Evolutionary conservation across 1,140 invertebrate species (phyloP), one percentile per base, ranked within the genome.

Genomic region (Dreissena rostriformis): DNA sequence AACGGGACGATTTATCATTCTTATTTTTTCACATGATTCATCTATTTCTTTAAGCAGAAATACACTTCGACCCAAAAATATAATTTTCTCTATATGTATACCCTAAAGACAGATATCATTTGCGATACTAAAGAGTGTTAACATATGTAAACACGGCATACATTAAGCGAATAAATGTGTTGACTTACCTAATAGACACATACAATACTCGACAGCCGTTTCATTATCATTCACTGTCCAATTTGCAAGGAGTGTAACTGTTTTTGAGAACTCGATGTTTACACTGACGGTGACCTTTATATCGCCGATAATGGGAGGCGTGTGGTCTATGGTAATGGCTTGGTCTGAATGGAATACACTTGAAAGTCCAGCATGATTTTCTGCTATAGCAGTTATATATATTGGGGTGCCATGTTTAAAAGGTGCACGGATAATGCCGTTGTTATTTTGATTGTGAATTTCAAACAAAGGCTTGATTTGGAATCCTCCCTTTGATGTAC

Each of bases 401-500:
- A 87, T 19, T 24, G 74, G 53, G 14, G 61, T 53, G 11, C 52
- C 74, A 72, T 87, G 78, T 24, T 67, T 65, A 22, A 68, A 22
- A 53, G 85, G 55, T 12, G 73, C 61, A 15, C 79, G 52, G 19
- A 86, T 28, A 8, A 77, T 49, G 5, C 70, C 68, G 53, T 73
- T 79, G 26, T 49, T 53, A n/a, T n/a, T 61, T 26, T 55, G 28
- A 61, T 24, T 49, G 66, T 71, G 61, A 28, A 82, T 49, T 29
- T 26, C 11, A 7, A 39, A 72, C 19, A 84, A 75, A 65, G 82
- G 72, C 29, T 29, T 49, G 22, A 84, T 55, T 61, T 86, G 86
- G 29, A 77, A 84, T 22, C 86, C 83, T 10, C 82, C 83, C 11
- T 28, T 29, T 14, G 82, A 82, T 15, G 86, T 87, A 79, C 86